Conservation (phyloP, 2,113 vertebrate species). For the Onychorhynchus coronatus region DNA sequence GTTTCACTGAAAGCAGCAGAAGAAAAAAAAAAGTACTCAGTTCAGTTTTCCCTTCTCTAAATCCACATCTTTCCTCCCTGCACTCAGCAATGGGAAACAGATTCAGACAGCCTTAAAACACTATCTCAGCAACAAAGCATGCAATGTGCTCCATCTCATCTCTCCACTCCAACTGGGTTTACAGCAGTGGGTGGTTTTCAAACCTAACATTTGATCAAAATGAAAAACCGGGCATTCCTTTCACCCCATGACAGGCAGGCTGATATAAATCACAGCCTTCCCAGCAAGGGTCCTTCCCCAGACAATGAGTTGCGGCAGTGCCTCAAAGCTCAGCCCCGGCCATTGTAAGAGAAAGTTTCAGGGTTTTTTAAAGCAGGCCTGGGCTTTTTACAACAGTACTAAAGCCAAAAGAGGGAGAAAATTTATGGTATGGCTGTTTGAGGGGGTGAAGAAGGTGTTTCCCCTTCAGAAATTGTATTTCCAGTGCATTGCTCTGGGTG, state of each 20-base stretch:
- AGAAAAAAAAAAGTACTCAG: neutral
- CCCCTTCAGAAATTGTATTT: neutral
- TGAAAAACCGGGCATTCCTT: constrained; percentile 73
- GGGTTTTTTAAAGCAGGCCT: constrained; percentile 32
- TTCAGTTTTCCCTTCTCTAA: neutral
- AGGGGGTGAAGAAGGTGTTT: neutral
- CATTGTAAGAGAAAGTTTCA: constrained; percentile 65
- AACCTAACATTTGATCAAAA: constrained; percentile 73
- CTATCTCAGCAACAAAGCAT: constrained; percentile 67
- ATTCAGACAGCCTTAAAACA: constrained; percentile 44
- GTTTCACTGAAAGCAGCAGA: neutral
- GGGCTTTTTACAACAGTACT: constrained; percentile 56
- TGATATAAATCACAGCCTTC: constrained; percentile 76
- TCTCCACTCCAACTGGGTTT: constrained; percentile 63
- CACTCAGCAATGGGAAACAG: constrained; percentile 31
- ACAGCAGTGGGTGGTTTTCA: constrained; percentile 75
- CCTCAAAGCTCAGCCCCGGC: constrained; percentile 50
- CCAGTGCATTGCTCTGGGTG: neutral
- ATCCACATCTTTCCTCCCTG: neutral
- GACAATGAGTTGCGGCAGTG: constrained; percentile 59
- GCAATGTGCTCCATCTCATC: constrained; percentile 69
- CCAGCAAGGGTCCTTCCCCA: constrained; percentile 52
- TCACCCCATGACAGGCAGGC: constrained; percentile 71
- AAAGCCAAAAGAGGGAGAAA: constrained; percentile 2
- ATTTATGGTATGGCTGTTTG: neutral